Base-by-base conservation (phyloP, 2,888 invertebrate genomes). In the Ernsta delagoae region DNA sequence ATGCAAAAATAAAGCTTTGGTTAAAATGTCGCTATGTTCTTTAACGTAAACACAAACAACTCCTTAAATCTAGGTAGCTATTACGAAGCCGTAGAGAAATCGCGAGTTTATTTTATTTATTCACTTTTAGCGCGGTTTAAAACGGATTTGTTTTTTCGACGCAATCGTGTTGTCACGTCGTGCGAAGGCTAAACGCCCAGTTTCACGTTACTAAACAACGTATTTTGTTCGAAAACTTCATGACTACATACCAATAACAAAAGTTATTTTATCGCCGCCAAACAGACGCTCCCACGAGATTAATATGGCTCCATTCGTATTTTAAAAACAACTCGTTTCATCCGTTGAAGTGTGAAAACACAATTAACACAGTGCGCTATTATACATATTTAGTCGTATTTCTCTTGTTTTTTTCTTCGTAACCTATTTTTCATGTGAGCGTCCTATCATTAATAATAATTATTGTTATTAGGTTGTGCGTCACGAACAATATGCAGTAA, bases 361-460 rank as follows among this genome's bases (percentile, higher is more conserved):
- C 61, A 39, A 62, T 62, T 50, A 62, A 62, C 39, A 48, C 31
- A 48, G 34, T 8, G 41, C 11, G 43, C 16, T 61, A 61, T 48
- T 43, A 59, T 24, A 24, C 24, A 24, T 24, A 24, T 24, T 24
- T 24, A 24, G 24, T 24, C 24, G 24, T 24, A 24, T 24, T 24
- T 24, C 24, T 24, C 24, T 24, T 24, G 24, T 24, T 24, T 62
- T 61, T 70, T 60, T 69, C 75, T 70, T 77, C 75, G 72, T 73
- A 79, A 77, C 73, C 77, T 78, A 80, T 76, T 83, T 83, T 83
- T 78, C 75, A 75, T 79, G 75, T 80, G 77, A 81, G 79, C 75
- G 78, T 79, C 73, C 77, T 82, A 82, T 86, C 90, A 90, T 91
- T 89, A 87, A 90, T 92, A 89, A 87, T 87, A 89, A 92, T 92